These are phyloP conservation scores for Yoshiicerus persimilis DNA, from an alignment of 1,140 invertebrate genomes.

Conservation along the genomic window DNA sequence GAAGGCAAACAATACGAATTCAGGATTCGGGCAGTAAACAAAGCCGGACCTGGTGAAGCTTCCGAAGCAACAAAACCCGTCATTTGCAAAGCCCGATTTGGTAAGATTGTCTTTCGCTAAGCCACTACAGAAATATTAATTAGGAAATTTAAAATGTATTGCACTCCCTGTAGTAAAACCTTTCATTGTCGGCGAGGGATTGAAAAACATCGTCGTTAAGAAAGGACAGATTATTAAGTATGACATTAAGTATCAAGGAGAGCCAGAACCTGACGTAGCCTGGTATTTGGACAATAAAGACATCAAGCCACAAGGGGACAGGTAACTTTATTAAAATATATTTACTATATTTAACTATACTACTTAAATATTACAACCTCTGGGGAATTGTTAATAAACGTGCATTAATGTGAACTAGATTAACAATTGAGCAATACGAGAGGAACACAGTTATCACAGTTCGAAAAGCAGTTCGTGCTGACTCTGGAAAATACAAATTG, in stretches of 20 bases:
- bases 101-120: slow-evolving; percentile 51
- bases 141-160: slow-evolving; percentile 33
- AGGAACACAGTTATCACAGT: slow-evolving; percentile 88
- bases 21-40: slow-evolving; percentile 91
- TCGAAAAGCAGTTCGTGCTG: slow-evolving; percentile 76
- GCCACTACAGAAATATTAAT: not conserved
- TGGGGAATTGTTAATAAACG: too few relatives aligned
- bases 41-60: slow-evolving; percentile 81
- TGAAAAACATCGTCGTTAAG: slow-evolving; percentile 85
- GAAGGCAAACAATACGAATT: slow-evolving; percentile 95
- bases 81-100: slow-evolving; percentile 89
- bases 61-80: slow-evolving; percentile 93
- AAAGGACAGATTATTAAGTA: slow-evolving; percentile 90
- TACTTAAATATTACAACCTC: not conserved
- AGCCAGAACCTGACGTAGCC: slow-evolving; percentile 86
- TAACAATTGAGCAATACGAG: slow-evolving; percentile 87
- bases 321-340: slow-evolving; percentile 29
- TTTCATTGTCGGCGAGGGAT: slow-evolving; percentile 82
- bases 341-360: not conserved
- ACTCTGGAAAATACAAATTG: slow-evolving; percentile 89
- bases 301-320: slow-evolving; percentile 63
- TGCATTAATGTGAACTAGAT: slow-evolving; percentile 55
- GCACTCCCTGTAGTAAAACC: slow-evolving; percentile 88
- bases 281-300: slow-evolving; percentile 78
- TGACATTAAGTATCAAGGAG: slow-evolving; percentile 92